These are phyloP conservation scores for Liolophura sinensis DNA, from an alignment of 1,140 invertebrate species.

Conservation along the genomic window DNA sequence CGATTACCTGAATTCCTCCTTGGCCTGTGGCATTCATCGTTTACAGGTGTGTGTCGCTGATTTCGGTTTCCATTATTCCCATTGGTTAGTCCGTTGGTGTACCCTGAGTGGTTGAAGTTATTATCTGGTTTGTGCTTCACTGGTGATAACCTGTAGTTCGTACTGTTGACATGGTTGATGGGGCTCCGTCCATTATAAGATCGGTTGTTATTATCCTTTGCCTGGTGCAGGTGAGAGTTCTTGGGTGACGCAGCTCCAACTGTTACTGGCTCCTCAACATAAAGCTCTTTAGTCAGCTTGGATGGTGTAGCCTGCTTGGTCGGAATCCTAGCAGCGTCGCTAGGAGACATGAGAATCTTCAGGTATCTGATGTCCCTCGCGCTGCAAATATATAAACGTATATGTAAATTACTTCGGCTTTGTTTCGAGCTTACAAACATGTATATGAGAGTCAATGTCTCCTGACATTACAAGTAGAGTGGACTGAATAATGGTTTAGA, in stretches of 20 bases:
- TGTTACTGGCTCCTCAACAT: conserved; percentile 27
- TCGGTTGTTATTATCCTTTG: not conserved
- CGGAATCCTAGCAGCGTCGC: conserved; percentile 59
- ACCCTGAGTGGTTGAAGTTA: no score
- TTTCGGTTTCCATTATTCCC: no score
- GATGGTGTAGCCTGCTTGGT: conserved; percentile 35
- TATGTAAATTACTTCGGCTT: no score
- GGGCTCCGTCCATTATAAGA: no score
- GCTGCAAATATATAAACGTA: conserved; percentile 55
- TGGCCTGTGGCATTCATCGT: conserved; percentile 23
- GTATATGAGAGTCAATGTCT: no score
- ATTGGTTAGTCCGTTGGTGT: no score
- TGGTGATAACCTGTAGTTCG: no score
- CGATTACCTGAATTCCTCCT: conserved; percentile 37
- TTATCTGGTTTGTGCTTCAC: no score
- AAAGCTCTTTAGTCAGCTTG: conserved; percentile 36
- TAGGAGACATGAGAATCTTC: conserved; percentile 66
- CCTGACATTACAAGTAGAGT: no score
- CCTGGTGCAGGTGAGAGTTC: not conserved
- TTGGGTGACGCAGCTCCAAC: conserved; percentile 18
- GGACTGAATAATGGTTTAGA: no score
- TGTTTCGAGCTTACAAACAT: no score
- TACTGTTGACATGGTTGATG: no score
- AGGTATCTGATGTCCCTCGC: conserved; percentile 66
- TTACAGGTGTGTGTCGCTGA: conserved; percentile 19